Evolutionary conservation across 2,113 vertebrate species (phyloP).

Genomic region (Neotragus moschatus): DNA sequence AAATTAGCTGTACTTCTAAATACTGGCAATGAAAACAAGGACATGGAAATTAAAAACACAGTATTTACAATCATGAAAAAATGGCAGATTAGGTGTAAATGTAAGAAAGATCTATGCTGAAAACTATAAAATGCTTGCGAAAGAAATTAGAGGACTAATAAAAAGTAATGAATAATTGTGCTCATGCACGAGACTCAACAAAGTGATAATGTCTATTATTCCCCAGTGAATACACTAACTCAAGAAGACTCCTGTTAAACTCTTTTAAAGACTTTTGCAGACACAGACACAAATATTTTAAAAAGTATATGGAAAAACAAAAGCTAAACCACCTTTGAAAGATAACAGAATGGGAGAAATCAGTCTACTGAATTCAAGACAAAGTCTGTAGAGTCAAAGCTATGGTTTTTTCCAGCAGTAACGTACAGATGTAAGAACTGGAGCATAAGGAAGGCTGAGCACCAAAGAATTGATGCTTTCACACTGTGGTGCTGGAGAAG

Average conservation of each 20-base stretch:
- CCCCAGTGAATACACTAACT: background rate
- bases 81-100: background rate
- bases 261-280: background rate
- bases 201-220: background rate
- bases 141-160: background rate
- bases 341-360: background rate
- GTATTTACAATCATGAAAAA: background rate
- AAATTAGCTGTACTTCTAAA: background rate
- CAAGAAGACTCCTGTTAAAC: background rate
- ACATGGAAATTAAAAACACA: background rate
- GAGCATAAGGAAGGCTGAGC: background rate
- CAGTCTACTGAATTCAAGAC: background rate
- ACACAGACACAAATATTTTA: background rate
- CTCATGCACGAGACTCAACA: background rate
- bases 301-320: background rate
- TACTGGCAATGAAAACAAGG: background rate
- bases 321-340: background rate
- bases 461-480: background rate
- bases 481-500: background rate
- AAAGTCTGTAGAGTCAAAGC: background rate
- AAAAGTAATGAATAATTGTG: background rate
- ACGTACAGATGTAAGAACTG: background rate
- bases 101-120: background rate
- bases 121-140: background rate
- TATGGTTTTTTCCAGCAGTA: background rate